phyloP scores from a whole-genome alignment of 2,888 invertebrate genomes.

The Bombyx huttoni region DNA sequence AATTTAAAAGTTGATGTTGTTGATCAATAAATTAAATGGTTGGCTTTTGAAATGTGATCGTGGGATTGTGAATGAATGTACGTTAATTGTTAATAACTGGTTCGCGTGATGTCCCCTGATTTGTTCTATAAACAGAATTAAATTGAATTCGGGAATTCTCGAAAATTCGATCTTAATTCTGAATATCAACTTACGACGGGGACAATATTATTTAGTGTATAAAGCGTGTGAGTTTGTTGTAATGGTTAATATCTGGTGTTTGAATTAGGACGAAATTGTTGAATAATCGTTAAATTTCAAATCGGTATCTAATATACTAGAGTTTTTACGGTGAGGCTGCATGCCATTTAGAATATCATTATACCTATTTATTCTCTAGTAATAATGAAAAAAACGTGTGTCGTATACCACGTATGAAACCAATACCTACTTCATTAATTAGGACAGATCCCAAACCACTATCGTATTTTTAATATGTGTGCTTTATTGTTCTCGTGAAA shows the following conservation, averaged over 20 bases:
- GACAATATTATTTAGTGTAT: neutral
- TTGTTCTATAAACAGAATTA: neutral
- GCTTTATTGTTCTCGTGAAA: no score
- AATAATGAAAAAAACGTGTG: neutral
- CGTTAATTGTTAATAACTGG: neutral
- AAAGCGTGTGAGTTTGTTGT: neutral
- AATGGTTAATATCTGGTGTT: neutral
- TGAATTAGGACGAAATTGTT: neutral
- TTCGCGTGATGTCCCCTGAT: neutral
- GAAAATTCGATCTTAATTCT: neutral
- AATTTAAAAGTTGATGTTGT: neutral
- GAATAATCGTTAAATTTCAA: neutral
- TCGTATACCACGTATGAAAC: neutral
- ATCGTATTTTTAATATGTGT: no score
- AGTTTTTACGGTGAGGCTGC: neutral
- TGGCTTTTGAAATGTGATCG: neutral
- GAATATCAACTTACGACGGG: neutral
- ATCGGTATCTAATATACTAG: neutral
- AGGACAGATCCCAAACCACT: neutral
- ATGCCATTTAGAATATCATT: neutral
- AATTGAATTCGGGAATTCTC: neutral
- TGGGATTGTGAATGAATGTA: neutral
- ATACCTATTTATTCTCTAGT: neutral
- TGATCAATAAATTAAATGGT: neutral
- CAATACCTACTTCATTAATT: conserved; percentile 4